Evolutionary conservation across 2,797 vertebrate genomes (phyloP).

Genomic region (Tamandua tetradactyla): DNA sequence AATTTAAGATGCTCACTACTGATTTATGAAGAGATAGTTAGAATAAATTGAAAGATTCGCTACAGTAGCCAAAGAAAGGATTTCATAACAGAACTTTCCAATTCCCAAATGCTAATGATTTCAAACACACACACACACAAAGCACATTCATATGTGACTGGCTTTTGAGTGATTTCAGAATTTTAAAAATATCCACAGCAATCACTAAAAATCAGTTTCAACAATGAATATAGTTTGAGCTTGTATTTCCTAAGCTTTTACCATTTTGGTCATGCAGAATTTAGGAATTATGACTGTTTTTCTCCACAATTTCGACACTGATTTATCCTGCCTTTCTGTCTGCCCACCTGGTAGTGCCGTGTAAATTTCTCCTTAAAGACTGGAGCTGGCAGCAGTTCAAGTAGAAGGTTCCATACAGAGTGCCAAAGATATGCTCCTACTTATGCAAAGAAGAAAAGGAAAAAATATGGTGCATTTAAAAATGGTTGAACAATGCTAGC

Average conservation of each 20-base stretch:
- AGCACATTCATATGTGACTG: neutral
- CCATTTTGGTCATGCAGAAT: neutral
- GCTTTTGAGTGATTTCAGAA: neutral
- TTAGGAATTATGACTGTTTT: neutral
- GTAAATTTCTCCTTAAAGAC: slow-evolving; percentile 18
- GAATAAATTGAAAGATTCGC: neutral
- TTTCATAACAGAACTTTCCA: neutral
- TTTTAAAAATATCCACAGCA: neutral
- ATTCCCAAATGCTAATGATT: neutral
- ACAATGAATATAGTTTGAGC: neutral
- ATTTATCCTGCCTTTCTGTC: neutral
- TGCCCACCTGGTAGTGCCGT: neutral
- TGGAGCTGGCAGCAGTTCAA: neutral
- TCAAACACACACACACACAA: neutral
- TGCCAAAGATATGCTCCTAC: neutral
- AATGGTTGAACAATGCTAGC: neutral
- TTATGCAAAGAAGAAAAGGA: neutral
- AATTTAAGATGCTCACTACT: neutral
- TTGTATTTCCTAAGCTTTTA: slow-evolving; percentile 10
- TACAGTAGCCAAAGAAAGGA: neutral
- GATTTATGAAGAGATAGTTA: neutral
- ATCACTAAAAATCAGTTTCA: neutral
- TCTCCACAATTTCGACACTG: neutral
- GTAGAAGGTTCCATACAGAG: neutral
- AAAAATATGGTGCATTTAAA: neutral